phyloP scores from a whole-genome alignment of 2,113 vertebrate species.

The Sclerurus mexicanus region DNA sequence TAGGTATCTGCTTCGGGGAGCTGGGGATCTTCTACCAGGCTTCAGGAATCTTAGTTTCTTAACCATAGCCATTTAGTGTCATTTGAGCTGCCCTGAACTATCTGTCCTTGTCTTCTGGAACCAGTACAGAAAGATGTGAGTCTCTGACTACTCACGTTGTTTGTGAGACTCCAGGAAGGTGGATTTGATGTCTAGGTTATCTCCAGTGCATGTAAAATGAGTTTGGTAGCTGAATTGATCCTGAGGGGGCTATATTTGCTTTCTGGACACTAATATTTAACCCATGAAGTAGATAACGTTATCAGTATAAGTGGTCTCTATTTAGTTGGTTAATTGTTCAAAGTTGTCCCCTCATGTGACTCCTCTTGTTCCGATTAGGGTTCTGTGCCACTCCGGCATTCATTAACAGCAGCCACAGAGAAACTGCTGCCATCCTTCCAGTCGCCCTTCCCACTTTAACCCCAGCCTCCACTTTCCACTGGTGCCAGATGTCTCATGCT shows the following conservation, averaged over 20 bases:
- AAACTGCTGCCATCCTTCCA: not conserved
- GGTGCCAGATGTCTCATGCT: not conserved
- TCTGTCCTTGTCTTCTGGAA: not conserved
- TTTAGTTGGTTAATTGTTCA: not conserved
- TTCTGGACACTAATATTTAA: not conserved
- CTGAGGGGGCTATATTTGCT: not conserved
- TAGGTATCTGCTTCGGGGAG: not conserved
- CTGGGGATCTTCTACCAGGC: not conserved
- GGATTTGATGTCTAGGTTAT: not conserved
- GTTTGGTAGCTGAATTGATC: not conserved
- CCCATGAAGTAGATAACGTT: not conserved
- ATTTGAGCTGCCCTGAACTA: not conserved
- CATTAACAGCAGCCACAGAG: not conserved
- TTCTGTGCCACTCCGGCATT: not conserved
- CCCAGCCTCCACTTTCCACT: not conserved
- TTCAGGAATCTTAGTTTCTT: not conserved
- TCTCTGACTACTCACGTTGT: not conserved
- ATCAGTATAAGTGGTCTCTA: not conserved
- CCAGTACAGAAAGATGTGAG: not conserved
- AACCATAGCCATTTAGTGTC: accelerated
- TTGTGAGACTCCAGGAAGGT: not conserved
- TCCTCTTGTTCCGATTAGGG: not conserved
- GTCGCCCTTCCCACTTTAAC: not conserved
- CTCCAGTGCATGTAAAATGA: not conserved
- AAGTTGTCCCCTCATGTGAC: not conserved